These are phyloP conservation scores for Axinella damicornis DNA, from an alignment of 37 sponge, comb jelly and placozoan species.

Conservation along the genomic window DNA sequence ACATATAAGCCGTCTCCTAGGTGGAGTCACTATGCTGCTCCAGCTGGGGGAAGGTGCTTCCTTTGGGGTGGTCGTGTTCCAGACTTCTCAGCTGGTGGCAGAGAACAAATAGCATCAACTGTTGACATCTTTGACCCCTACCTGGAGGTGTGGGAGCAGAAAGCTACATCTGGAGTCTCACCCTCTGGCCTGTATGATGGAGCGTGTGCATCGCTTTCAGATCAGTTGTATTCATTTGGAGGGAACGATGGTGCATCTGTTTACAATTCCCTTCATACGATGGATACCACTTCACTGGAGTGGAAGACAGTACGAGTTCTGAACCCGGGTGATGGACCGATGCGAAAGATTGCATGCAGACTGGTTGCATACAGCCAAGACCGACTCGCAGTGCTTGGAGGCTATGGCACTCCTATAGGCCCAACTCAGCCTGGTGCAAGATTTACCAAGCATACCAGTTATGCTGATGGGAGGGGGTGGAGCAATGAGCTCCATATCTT, in stretches of 20 bases:
- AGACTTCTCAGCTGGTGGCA: not conserved
- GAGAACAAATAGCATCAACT: not conserved
- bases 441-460: not conserved
- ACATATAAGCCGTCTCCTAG: not conserved
- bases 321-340: not conserved
- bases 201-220: not conserved
- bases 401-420: not conserved
- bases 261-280: not conserved
- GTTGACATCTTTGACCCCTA: constrained; percentile 3
- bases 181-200: not conserved
- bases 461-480: not conserved
- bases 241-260: not conserved
- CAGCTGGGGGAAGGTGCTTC: not conserved
- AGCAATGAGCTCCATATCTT: too few species aligned
- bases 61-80: not conserved
- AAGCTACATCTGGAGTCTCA: not conserved
- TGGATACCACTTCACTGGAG: not conserved
- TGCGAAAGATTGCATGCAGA: not conserved
- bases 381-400: not conserved
- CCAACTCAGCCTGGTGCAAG: not conserved
- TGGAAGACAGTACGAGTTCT: not conserved
- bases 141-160: not conserved
- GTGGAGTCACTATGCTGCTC: not conserved
- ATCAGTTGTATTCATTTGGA: not conserved
- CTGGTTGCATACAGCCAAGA: not conserved